phyloP scores from a whole-genome alignment of 2,797 vertebrate genomes.

The Channa striata region DNA sequence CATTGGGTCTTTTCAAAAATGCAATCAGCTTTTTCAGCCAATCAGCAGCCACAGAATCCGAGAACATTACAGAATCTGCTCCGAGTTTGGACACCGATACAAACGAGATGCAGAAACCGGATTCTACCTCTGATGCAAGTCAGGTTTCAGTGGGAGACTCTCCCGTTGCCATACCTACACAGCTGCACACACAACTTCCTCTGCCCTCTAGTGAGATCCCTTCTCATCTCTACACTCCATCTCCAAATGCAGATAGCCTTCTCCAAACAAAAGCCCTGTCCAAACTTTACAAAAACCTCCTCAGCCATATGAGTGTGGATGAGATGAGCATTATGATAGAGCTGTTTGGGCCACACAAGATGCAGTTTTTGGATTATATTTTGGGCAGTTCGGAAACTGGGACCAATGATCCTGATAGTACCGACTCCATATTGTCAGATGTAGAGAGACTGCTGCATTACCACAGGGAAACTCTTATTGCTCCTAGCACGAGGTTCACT shows the following conservation, averaged over 20 bases:
- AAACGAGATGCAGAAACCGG: conserved; percentile 20
- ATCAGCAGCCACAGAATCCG: conserved; percentile 9
- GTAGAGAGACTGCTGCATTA: conserved; percentile 75
- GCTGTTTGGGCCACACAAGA: conserved; percentile 74
- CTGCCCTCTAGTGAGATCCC: conserved; percentile 1
- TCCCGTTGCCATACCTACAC: background rate
- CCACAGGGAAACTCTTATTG: conserved; percentile 56
- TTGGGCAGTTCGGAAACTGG: conserved; percentile 49
- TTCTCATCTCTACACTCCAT: conserved; percentile 10
- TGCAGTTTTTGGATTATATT: conserved; percentile 79
- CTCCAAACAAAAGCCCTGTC: conserved; percentile 32
- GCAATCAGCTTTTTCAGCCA: conserved; percentile 55
- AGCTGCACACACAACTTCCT: conserved; percentile 17
- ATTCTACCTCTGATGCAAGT: conserved; percentile 5
- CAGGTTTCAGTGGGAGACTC: conserved; percentile 7
- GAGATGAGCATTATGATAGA: conserved; percentile 58
- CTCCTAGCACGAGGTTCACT: conserved; percentile 36
- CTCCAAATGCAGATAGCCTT: conserved; percentile 12
- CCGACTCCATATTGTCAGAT: conserved; percentile 73
- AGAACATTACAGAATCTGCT: conserved; percentile 8
- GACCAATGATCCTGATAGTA: conserved; percentile 47
- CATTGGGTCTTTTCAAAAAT: conserved; percentile 51
- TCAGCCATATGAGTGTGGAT: conserved; percentile 56
- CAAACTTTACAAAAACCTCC: conserved; percentile 69
- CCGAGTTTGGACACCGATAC: conserved; percentile 1